These are phyloP conservation scores for Gadopsis bispinosus DNA, from an alignment of 2,797 vertebrate species.

Conservation along the genomic window DNA sequence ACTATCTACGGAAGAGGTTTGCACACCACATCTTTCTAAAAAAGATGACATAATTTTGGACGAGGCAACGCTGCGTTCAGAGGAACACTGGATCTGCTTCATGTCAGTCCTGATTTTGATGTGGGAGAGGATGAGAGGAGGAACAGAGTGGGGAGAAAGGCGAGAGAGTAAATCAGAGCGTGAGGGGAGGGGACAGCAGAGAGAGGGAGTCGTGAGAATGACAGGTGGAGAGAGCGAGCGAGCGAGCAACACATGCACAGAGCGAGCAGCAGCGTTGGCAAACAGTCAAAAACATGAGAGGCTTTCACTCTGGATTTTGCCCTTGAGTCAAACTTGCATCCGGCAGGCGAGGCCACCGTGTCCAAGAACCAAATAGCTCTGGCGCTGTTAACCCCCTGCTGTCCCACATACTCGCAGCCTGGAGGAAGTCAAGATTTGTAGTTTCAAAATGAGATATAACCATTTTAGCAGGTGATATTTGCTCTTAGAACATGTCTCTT, in stretches of 20 bases:
- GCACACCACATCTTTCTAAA: conserved; percentile 28
- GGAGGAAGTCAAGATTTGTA: conserved; percentile 53
- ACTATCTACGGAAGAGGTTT: conserved; percentile 13
- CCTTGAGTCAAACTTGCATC: conserved; percentile 83
- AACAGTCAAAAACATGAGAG: conserved; percentile 80
- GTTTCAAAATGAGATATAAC: conserved; percentile 33
- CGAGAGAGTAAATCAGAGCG: conserved; percentile 59
- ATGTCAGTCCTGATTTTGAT: conserved; percentile 58
- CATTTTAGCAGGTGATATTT: conserved; percentile 23
- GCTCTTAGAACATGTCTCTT: neutral
- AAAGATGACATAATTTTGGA: conserved; percentile 63
- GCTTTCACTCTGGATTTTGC: conserved; percentile 83
- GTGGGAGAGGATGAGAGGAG: conserved; percentile 62
- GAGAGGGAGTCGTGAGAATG: conserved; percentile 52
- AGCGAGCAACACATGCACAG: neutral
- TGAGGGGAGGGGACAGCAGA: conserved; percentile 36
- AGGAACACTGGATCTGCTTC: conserved; percentile 60
- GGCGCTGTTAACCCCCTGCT: conserved; percentile 74
- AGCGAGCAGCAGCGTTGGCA: conserved; percentile 63
- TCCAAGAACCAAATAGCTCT: conserved; percentile 79
- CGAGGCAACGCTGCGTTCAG: conserved; percentile 41
- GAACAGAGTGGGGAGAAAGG: conserved; percentile 32
- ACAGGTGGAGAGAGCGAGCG: conserved; percentile 19
- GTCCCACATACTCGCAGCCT: conserved; percentile 52
- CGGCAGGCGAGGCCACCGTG: conserved; percentile 80